Evolutionary conservation across 1,140 invertebrate genomes (phyloP).

Genomic region (Euwallacea fornicatus): DNA sequence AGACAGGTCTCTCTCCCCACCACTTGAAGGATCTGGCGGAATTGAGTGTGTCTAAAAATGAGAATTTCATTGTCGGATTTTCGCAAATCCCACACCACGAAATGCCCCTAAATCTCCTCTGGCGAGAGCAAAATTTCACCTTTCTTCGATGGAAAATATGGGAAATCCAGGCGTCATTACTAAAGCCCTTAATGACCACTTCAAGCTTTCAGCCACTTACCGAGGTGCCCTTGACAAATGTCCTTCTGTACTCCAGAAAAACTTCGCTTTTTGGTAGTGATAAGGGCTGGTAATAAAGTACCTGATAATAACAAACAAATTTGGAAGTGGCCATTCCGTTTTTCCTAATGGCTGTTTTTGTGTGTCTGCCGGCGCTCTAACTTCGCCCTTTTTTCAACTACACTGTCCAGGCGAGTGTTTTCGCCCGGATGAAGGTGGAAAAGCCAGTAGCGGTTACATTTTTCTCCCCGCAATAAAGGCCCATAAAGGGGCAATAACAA

Average conservation of each 20-base stretch:
- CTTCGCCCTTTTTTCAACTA: conserved; percentile 1
- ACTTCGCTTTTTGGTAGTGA: conserved; percentile 7
- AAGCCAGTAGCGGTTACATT: neutral
- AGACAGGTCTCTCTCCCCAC: too few relatives aligned
- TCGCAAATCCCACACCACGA: too few relatives aligned
- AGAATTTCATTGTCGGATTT: too few relatives aligned
- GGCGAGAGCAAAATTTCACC: too few relatives aligned
- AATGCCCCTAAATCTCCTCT: too few relatives aligned
- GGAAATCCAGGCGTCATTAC: neutral
- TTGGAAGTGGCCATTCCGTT: conserved; percentile 19
- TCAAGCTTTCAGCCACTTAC: neutral
- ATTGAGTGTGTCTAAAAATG: too few relatives aligned
- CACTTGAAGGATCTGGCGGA: too few relatives aligned
- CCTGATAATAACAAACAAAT: conserved; percentile 25
- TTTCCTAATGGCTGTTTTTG: conserved; percentile 23
- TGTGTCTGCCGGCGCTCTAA: conserved; percentile 11
- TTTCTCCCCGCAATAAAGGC: neutral
- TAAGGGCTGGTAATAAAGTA: conserved; percentile 23
- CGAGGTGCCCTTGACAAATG: neutral
- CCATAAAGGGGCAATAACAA: too few relatives aligned
- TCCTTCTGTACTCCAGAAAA: neutral
- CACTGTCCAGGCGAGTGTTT: conserved; percentile 9
- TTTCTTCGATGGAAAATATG: neutral
- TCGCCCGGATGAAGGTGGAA: neutral
- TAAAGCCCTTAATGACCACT: too few relatives aligned